phyloP scores from a whole-genome alignment of 2,888 invertebrate genomes.

The Acholoe squamosa region DNA sequence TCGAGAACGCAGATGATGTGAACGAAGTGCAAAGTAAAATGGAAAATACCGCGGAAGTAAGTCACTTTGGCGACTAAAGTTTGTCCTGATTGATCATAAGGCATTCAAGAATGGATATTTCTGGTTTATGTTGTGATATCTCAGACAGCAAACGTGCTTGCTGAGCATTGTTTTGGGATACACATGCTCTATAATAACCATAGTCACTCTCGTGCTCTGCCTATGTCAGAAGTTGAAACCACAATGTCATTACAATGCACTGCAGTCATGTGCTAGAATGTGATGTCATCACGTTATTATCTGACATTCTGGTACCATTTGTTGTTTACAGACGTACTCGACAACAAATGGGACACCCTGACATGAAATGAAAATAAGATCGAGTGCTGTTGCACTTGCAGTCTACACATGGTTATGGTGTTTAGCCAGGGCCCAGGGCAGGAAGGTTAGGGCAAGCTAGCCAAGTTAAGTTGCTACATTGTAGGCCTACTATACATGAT shows the following conservation, averaged over 20 bases:
- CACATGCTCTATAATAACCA: conserved; percentile 44
- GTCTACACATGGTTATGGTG: too few species aligned
- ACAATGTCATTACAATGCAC: neutral
- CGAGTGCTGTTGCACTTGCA: too few species aligned
- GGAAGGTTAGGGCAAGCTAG: too few species aligned
- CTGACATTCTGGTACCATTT: too few species aligned
- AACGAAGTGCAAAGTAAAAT: conserved; percentile 42
- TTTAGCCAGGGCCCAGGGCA: too few species aligned
- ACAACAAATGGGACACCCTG: too few species aligned
- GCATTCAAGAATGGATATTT: neutral
- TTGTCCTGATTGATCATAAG: conserved; percentile 10
- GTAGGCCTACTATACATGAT: too few species aligned
- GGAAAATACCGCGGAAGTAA: conserved; percentile 64
- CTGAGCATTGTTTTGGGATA: neutral
- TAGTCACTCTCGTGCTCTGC: conserved; percentile 5
- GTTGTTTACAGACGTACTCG: neutral
- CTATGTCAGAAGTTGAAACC: neutral
- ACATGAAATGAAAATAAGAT: too few species aligned
- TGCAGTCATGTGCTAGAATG: neutral
- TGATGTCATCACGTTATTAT: neutral
- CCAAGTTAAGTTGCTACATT: too few species aligned
- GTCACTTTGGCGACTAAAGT: neutral
- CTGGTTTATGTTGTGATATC: neutral
- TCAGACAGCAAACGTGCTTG: neutral
- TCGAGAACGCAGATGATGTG: conserved; percentile 22